Base-by-base conservation (phyloP, 2,888 invertebrate genomes). In the Orchestes rusci region DNA sequence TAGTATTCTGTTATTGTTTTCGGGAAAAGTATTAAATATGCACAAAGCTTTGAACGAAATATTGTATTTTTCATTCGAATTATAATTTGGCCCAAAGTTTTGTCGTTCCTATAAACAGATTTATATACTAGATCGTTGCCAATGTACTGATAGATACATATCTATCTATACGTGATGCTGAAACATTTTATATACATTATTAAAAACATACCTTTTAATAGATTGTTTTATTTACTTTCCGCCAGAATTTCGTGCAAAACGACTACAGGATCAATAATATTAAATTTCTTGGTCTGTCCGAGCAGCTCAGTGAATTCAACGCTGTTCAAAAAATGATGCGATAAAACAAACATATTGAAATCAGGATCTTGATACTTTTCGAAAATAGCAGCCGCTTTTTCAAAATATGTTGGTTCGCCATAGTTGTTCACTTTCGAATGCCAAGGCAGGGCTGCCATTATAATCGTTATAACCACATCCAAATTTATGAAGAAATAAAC, bases 251-350 rank as follows among this genome's bases (percentile, higher is more conserved):
- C 43, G 16, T 50, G 43, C 3, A 58, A 49, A 16, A 61, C 49
- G 35, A 52, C 48, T 7, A 54, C 41, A 2, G 63, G 63, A 55
- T 59, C 55, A 18, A 52, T 54, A 28, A 51, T 54, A 7, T 43
- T 41, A 51, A 65, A 66, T 51, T 59, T 63, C 20, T 48, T 54
- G 4, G 54, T 59, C 13, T 43, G 43, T 1, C 31, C 39, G 8
- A 67, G 41, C 10, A 65, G 32, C 20, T 58, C 48, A 32, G 52
- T 42, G 48, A 66, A 59, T 16, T 48, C 36, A 1, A 52, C 34
- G 39, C 56, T 44, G 42, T 64, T 60, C 16, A 67, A 53, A 51
- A 65, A 60, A 34, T 63, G 59, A 42, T 66, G 64, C 2, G 56
- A 48, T 8, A 66, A 58, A 3, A 65, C 66, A 17, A 52, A 43